Evolutionary conservation across 2,888 invertebrate species (phyloP), one percentile per base, ranked within the genome.

Genomic region (Caenorhabditis imperialis): DNA sequence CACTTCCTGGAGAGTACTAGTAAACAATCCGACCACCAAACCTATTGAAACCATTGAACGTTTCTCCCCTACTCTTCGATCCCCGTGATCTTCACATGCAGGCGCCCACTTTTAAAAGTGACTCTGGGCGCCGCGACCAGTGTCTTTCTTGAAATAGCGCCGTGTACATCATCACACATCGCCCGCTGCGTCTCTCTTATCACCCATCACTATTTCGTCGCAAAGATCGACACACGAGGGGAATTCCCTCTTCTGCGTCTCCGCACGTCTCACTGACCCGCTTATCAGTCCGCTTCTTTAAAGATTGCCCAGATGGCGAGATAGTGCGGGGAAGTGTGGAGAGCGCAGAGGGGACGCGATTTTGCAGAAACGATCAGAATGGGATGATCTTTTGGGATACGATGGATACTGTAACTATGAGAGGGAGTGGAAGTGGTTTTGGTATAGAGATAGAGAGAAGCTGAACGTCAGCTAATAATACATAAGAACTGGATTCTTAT

Each of bases 351-450:
- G 22, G 10, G 51, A 58, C 40, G 44, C 42, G 20, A 57, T 40
- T 57, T 67, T 67, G 67, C 67, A 67, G 45, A 50, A 65, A 40
- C 42, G 40, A 44, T 51, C 27, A 33, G 53, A 53, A 47, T n/a
- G n/a, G 30, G 50, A 57, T 57, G 67, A 67, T 67, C 50, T 57
- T 57, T 57, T 67, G 51, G 27, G 50, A 67, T 22, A 14, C 23
- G 18, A 16, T 35, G 48, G 40, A 40, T 35, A 40, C 50, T 38
- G 53, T 40, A 60, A 30, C 62, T 33, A 23, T 45, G 44, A 33
- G 45, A 45, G 23, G 18, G 45, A 23, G 33, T 14, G 38, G 27
- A 25, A 42, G 33, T 30, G 30, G 35, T 37, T 14, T 50, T 23
- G 33, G 8, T 25, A 10, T 30, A 30, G 7, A 7, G 30, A n/a